Percentiles rank a stretch among this genome's conserved stretches.
These are phyloP conservation scores for Timema podura DNA, from an alignment of 2,888 invertebrate genomes.

Conservation along the genomic window DNA sequence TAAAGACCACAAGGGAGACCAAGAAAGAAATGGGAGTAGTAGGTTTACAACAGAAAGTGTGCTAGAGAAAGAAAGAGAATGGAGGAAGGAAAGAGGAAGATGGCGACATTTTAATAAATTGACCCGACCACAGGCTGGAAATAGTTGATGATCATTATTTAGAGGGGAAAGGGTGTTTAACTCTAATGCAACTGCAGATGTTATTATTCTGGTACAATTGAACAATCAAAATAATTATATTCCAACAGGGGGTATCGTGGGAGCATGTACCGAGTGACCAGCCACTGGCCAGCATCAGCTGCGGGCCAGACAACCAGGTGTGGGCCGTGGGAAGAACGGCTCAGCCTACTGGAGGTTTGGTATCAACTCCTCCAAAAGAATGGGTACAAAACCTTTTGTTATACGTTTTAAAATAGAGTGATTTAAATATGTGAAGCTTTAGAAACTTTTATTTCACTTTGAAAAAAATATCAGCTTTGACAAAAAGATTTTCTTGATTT, in stretches of 20 bases:
- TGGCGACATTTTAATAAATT: no score
- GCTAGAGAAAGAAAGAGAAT: background rate
- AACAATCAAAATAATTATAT: conserved; percentile 22
- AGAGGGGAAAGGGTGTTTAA: background rate
- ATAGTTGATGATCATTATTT: no score
- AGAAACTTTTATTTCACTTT: background rate
- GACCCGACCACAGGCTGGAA: no score
- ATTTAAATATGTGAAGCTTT: background rate
- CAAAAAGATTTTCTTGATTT: background rate
- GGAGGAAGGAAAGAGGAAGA: background rate
- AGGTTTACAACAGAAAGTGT: background rate
- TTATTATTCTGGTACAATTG: background rate
- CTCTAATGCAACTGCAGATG: background rate
- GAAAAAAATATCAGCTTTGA: background rate
- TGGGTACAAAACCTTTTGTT: conserved; percentile 42
- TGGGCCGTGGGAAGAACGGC: conserved; percentile 86
- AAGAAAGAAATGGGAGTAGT: no score
- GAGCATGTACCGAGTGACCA: conserved; percentile 80
- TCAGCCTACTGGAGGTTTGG: conserved; percentile 77
- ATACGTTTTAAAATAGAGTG: conserved; percentile 4
- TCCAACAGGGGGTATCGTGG: conserved; percentile 65
- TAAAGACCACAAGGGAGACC: no score
- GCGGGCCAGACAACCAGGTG: conserved; percentile 62
- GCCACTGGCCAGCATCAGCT: conserved; percentile 69
- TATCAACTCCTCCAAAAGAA: conserved; percentile 62